These are phyloP conservation scores for Temnothorax curvispinosus DNA, from an alignment of 1,140 invertebrate species.

Conservation along the genomic window DNA sequence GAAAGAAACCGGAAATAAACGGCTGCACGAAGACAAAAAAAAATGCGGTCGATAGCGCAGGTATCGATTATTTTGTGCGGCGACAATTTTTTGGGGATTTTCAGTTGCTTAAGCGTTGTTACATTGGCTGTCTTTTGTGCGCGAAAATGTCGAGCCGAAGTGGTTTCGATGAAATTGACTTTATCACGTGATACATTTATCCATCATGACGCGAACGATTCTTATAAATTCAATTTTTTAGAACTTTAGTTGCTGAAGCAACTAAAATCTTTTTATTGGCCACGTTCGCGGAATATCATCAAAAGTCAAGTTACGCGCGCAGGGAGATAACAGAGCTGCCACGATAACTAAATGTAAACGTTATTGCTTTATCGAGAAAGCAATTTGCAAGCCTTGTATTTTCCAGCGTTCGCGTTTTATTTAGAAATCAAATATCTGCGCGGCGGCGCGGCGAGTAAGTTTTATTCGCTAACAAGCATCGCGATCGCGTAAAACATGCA, in stretches of 20 bases:
- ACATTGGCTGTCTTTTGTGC: background rate
- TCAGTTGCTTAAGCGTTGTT: background rate
- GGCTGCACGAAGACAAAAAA: background rate
- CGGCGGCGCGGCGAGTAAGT: conserved; percentile 17
- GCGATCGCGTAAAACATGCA: background rate
- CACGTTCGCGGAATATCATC: background rate
- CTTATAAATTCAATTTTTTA: background rate
- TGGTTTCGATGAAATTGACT: background rate
- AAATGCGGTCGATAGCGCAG: background rate
- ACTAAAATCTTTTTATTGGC: background rate
- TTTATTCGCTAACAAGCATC: conserved; percentile 30
- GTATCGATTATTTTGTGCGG: conserved; percentile 24
- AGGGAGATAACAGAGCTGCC: background rate
- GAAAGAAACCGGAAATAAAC: conserved; percentile 58
- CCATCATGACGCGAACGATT: background rate
- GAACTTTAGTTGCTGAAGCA: background rate
- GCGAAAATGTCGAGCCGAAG: background rate
- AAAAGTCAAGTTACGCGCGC: background rate
- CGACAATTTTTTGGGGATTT: background rate
- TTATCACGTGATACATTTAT: background rate
- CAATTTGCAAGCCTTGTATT: background rate
- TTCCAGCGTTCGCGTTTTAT: background rate
- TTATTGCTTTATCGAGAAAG: conserved; percentile 7
- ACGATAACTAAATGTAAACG: conserved; percentile 3
- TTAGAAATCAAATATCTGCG: conserved; percentile 31